phyloP scores from a whole-genome alignment of 1,140 invertebrate species.

The Euwallacea fornicatus region DNA sequence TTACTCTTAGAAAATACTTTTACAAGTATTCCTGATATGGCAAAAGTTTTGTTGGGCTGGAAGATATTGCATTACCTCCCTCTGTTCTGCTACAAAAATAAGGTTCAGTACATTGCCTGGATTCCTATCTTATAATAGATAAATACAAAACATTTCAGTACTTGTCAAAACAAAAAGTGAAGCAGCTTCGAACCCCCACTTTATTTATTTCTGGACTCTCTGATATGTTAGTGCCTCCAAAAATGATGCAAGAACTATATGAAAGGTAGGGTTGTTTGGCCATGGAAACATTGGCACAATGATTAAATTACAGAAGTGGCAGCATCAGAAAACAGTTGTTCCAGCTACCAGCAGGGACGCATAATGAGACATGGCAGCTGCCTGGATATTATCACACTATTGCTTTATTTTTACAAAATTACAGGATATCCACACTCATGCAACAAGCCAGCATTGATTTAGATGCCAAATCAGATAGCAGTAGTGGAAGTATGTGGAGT shows the following conservation, averaged over 20 bases:
- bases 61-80: constrained; percentile 73
- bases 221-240: constrained; percentile 81
- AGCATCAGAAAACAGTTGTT: constrained; percentile 72
- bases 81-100: constrained; percentile 79
- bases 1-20: constrained; percentile 94
- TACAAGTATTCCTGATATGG: constrained; percentile 92
- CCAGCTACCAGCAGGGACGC: constrained; percentile 73
- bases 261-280: constrained; percentile 19
- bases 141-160: constrained; percentile 61
- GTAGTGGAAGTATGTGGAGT: constrained; percentile 30
- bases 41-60: constrained; percentile 71
- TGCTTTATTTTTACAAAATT: constrained; percentile 50
- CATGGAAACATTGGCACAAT: not conserved
- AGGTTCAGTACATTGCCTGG: constrained; percentile 59
- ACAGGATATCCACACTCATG: constrained; percentile 37
- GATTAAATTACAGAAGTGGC: constrained; percentile 59
- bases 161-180: constrained; percentile 70
- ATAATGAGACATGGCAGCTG: constrained; percentile 84
- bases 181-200: constrained; percentile 66
- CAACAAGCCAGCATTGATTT: constrained; percentile 33
- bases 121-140: not conserved
- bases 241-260: constrained; percentile 82
- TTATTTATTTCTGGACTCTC: constrained; percentile 80
- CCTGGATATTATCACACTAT: constrained; percentile 52
- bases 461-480: constrained; percentile 29